phyloP scores from a whole-genome alignment of 2,113 vertebrate genomes.

The Eupsittula cactorum region DNA sequence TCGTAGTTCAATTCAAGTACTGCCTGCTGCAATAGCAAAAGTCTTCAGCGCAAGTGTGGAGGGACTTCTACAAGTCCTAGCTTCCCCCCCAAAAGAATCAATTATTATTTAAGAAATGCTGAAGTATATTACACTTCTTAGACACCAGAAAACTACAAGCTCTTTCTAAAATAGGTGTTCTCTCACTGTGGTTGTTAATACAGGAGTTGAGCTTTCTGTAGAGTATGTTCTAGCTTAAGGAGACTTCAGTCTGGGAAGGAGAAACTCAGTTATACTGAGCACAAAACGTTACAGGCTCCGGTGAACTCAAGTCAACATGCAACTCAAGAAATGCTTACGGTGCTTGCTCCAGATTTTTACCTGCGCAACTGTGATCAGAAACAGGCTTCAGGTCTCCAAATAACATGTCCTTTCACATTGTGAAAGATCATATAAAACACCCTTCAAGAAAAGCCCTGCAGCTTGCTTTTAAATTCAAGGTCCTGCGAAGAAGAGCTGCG shows the following conservation, averaged over 20 bases:
- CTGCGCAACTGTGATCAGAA: background rate
- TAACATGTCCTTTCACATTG: background rate
- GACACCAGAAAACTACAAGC: background rate
- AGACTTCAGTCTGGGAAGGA: background rate
- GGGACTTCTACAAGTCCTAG: background rate
- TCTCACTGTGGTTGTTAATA: background rate
- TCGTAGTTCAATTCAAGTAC: background rate
- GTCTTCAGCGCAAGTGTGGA: background rate
- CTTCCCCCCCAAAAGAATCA: background rate
- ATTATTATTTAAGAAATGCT: background rate
- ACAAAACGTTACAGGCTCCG: background rate
- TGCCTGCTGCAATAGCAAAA: background rate
- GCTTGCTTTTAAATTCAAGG: constrained; percentile 43
- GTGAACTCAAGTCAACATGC: background rate
- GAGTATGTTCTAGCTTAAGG: background rate
- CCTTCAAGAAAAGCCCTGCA: background rate
- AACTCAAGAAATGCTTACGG: background rate
- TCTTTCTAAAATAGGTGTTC: background rate
- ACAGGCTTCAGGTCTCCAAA: background rate
- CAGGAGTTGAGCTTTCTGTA: background rate
- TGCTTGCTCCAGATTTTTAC: background rate
- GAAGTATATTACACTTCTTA: background rate
- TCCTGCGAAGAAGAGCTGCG: constrained; percentile 35
- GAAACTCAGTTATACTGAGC: background rate
- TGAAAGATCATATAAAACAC: background rate